phyloP scores from a whole-genome alignment of 2,797 vertebrate genomes.

The Acipenser ruthenus region DNA sequence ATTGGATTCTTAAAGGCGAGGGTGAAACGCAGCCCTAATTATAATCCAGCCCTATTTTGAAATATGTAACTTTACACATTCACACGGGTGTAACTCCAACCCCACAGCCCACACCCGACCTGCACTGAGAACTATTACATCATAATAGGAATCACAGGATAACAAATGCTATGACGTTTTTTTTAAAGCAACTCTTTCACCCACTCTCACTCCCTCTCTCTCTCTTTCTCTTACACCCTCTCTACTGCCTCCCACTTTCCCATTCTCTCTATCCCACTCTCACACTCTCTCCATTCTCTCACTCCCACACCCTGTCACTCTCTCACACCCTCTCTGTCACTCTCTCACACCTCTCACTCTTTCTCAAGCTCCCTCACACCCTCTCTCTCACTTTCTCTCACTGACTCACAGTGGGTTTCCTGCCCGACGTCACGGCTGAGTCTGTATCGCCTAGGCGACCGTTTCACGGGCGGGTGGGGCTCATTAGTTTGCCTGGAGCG shows the following conservation, averaged over 20 bases:
- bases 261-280: conserved; percentile 34
- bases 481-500: background rate
- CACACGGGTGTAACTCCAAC: too few relatives aligned
- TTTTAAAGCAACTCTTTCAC: too few relatives aligned
- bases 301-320: too few relatives aligned
- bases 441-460: background rate
- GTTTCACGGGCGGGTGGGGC: background rate
- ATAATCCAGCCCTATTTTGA: too few relatives aligned
- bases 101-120: too few relatives aligned
- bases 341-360: too few relatives aligned
- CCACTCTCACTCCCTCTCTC: conserved; percentile 17
- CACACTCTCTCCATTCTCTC: conserved; percentile 29
- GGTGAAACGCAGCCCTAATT: too few relatives aligned
- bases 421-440: background rate
- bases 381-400: background rate
- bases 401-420: background rate
- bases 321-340: background rate
- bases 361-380: background rate
- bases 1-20: too few relatives aligned
- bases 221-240: background rate
- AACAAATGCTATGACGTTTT: too few relatives aligned
- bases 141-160: conserved; percentile 40
- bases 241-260: background rate
- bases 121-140: background rate
- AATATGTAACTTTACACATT: too few relatives aligned